Base-by-base conservation (phyloP, 2,888 invertebrate species). In the Apodemia mormo region DNA sequence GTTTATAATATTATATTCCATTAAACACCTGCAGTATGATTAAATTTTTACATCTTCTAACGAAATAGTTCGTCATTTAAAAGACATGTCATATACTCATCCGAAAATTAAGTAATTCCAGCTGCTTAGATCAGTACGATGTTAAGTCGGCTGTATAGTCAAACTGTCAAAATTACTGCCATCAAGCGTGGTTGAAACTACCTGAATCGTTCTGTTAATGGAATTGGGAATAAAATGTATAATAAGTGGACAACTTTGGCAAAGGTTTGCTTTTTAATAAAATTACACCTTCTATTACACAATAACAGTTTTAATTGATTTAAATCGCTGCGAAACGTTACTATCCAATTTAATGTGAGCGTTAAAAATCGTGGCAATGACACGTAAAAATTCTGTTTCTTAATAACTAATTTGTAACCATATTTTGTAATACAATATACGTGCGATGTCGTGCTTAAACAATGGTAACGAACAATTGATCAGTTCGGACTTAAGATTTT, bases 401-500 rank as follows among this genome's bases (percentile, higher is more conserved):
- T 64, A 37, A 64, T 64, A 33, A n/a, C 33, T 37, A 64, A 54
- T 54, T 54, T 54, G 52, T 54, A 54, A 54, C 22, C 7, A 54
- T 22, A 54, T 64, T 64, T 64, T 37, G 37, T 64, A 33, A 64
- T 8, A 37, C 61, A 64, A 33, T 61, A 12, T 33, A 33, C 61
- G 61, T 33, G 37, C 61, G 14, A 64, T n/a, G 61, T 37, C 37
- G 37, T 64, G 61, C 61, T 33, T 2, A 14, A 64, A 33, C 61
- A 33, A 64, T 64, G n/a, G 14, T 33, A 64, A 33, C 33, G 61
- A 33, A 64, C 61, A 64, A 37, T 64, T 64, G 61, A 64, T 64
- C 14, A 64, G 61, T 64, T 61, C 8, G 10, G 33, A 64, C 12
- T 64, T 64, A 64, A 61, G 61, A 61, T 61, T 61, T 33, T 33